phyloP scores from a whole-genome alignment of 2,113 vertebrate genomes.

The Perognathus longimembris region DNA sequence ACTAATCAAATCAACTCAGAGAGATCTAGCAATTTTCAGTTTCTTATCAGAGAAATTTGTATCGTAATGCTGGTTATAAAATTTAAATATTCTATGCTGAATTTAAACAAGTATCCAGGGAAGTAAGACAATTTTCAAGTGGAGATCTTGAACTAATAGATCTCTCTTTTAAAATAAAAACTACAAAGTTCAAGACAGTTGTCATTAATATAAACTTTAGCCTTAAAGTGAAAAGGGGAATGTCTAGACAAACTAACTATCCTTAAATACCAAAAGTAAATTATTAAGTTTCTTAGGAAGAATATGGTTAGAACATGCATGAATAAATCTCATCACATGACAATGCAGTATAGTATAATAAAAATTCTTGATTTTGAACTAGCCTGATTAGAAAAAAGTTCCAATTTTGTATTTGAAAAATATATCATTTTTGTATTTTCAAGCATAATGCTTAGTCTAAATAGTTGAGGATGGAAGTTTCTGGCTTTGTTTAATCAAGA shows the following conservation, averaged over 20 bases:
- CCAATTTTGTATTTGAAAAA: constrained; percentile 30
- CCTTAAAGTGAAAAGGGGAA: constrained; percentile 44
- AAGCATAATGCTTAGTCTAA: constrained; percentile 11
- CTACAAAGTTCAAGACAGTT: background rate
- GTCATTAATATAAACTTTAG: background rate
- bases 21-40: background rate
- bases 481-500: constrained; percentile 14
- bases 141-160: background rate
- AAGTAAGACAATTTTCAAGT: background rate
- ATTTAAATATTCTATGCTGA: background rate
- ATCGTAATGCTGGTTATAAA: background rate
- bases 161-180: constrained; percentile 37
- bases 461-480: background rate
- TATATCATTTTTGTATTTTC: constrained; percentile 5
- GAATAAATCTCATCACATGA: background rate
- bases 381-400: background rate
- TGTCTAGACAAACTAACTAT: background rate
- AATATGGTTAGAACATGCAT: background rate
- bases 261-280: background rate
- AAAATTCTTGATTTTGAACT: constrained; percentile 8
- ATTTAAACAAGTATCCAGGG: background rate
- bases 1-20: background rate
- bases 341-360: background rate
- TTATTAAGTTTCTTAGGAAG: background rate
- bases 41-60: constrained; percentile 19